Percentiles rank a stretch among this genome's conserved stretches.
Evolutionary conservation across 2,888 invertebrate genomes (phyloP).

Genomic region (Lithosia quadra): DNA sequence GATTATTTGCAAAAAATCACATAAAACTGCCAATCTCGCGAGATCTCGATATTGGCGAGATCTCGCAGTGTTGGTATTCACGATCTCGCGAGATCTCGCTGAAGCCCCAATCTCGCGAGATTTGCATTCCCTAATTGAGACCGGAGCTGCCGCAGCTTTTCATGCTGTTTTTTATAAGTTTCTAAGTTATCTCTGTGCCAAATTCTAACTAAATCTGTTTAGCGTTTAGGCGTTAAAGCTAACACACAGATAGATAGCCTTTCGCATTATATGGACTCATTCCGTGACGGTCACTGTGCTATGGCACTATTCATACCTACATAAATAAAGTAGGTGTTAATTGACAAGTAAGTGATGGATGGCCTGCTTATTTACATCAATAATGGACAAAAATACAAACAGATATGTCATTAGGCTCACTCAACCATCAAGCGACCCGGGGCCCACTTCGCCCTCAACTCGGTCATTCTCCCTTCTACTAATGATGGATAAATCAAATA

Average conservation of each 20-base stretch:
- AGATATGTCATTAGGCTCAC: slow-evolving; percentile 19
- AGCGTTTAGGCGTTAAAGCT: background rate
- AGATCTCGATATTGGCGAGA: too few species aligned
- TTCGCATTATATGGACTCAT: too few species aligned
- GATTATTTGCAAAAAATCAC: too few species aligned
- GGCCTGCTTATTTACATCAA: slow-evolving; percentile 12
- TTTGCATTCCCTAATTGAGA: too few species aligned
- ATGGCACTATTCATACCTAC: background rate
- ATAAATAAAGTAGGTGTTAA: background rate
- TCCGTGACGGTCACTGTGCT: background rate
- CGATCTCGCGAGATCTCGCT: too few species aligned
- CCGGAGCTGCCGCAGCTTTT: too few species aligned
- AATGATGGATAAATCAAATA: slow-evolving; percentile 27
- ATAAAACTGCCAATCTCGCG: too few species aligned
- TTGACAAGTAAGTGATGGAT: slow-evolving; percentile 2
- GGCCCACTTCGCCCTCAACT: background rate
- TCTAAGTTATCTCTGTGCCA: too few species aligned
- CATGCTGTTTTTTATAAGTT: too few species aligned
- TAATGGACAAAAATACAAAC: slow-evolving; percentile 17
- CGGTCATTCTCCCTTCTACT: slow-evolving; percentile 2
- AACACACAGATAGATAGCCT: too few species aligned
- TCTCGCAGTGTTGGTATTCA: too few species aligned
- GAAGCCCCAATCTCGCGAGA: too few species aligned
- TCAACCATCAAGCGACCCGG: background rate
- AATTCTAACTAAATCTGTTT: background rate